Percentiles rank a stretch among this genome's conserved stretches.
phyloP scores from a whole-genome alignment of 2,888 invertebrate species.

The Glyphotaelius pellucidus region DNA sequence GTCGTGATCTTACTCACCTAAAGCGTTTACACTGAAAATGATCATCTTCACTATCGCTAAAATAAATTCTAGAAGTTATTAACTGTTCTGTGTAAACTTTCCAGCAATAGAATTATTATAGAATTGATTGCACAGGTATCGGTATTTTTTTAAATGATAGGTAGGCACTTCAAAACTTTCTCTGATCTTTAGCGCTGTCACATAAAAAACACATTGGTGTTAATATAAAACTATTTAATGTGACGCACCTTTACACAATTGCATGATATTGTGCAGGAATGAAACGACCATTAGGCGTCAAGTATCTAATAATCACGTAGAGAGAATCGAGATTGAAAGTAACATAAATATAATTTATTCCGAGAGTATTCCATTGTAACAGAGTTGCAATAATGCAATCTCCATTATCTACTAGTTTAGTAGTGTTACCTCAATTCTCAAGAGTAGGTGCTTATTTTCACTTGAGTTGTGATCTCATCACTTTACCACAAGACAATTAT shows the following conservation, averaged over 20 bases:
- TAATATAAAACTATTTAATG: background rate
- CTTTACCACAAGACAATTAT: background rate
- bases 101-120: background rate
- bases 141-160: too few species aligned
- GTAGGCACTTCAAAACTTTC: background rate
- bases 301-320: background rate
- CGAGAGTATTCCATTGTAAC: background rate
- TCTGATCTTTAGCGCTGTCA: background rate
- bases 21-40: background rate
- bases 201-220: background rate
- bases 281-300: background rate
- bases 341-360: constrained; percentile 2
- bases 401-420: background rate
- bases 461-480: background rate
- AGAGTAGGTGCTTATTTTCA: background rate
- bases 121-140: background rate
- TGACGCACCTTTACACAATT: background rate
- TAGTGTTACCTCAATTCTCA: background rate
- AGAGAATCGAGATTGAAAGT: background rate
- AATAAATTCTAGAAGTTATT: background rate
- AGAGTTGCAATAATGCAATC: background rate
- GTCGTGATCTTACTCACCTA: background rate
- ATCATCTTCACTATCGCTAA: background rate
- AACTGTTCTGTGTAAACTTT: background rate
- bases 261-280: background rate